These are phyloP conservation scores for Acanthopagrus latus DNA, from an alignment of 2,797 vertebrate genomes.

Conservation along the genomic window DNA sequence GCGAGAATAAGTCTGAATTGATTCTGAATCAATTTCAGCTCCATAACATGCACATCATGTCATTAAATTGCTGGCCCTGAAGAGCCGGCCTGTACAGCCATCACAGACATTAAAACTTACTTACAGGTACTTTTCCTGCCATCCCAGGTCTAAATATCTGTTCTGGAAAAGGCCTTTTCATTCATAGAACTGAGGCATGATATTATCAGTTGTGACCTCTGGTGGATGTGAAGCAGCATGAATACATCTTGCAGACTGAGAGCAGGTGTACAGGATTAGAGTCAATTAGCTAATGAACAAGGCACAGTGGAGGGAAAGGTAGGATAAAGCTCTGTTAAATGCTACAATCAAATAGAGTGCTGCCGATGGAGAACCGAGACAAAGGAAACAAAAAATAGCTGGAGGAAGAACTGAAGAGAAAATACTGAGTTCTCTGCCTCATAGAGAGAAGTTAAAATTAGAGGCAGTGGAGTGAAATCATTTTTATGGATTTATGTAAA, in stretches of 20 bases:
- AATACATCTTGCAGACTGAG: conserved; percentile 32
- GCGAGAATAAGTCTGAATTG: background rate
- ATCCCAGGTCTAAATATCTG: conserved; percentile 12
- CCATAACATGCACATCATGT: background rate
- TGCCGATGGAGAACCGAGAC: background rate
- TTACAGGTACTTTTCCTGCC: background rate
- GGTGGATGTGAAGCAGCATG: conserved; percentile 3
- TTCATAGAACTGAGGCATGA: conserved; percentile 56
- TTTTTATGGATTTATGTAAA: too few relatives aligned
- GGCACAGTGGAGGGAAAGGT: conserved; percentile 12
- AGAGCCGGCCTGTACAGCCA: background rate
- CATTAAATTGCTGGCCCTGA: background rate
- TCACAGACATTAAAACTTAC: background rate
- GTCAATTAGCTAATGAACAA: conserved; percentile 62
- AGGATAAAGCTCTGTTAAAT: conserved; percentile 19
- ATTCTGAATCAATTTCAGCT: background rate
- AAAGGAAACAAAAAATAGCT: background rate
- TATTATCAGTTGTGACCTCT: conserved; percentile 37
- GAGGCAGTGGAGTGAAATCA: too few relatives aligned
- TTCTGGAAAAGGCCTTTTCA: conserved; percentile 33
- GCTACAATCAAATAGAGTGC: conserved; percentile 59
- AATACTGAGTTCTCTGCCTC: background rate
- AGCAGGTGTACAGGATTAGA: conserved; percentile 64
- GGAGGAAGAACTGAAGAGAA: background rate
- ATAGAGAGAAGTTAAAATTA: too few relatives aligned